phyloP scores from a whole-genome alignment of 2,113 vertebrate genomes.

The Elephas maximus region DNA sequence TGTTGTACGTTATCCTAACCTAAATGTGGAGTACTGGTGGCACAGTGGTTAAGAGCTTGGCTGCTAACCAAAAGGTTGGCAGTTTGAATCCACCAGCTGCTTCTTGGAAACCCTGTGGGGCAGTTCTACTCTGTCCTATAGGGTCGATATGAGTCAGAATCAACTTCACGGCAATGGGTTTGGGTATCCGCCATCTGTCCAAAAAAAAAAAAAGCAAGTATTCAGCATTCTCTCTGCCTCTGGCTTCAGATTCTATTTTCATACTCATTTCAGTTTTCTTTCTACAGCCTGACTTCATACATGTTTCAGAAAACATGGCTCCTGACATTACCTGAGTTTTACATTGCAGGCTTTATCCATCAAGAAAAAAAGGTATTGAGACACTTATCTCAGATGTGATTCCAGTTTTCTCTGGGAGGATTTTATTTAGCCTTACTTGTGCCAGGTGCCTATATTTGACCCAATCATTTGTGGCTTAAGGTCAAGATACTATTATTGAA shows the following conservation, averaged over 20 bases:
- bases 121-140: too few species aligned
- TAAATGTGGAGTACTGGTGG: neutral
- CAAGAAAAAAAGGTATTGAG: neutral
- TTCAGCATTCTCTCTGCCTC: neutral
- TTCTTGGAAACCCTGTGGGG: too few species aligned
- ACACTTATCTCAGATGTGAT: constrained; percentile 4
- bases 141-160: too few species aligned
- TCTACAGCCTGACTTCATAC: neutral
- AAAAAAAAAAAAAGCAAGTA: neutral
- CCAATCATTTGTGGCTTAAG: neutral
- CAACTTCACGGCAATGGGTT: too few species aligned
- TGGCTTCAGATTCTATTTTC: neutral
- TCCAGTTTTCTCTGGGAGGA: neutral
- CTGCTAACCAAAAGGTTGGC: too few species aligned
- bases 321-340: neutral
- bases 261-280: neutral
- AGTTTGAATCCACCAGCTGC: too few species aligned
- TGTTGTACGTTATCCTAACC: constrained; percentile 3
- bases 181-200: neutral
- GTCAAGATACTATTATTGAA: neutral
- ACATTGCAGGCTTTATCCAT: neutral
- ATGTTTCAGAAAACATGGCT: neutral
- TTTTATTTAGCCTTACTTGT: neutral
- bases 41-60: too few species aligned
- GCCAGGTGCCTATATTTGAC: neutral